Evolutionary conservation across 2,888 invertebrate species (phyloP), one percentile per base, ranked within the genome.

Genomic region (Drosophila ochracea): DNA sequence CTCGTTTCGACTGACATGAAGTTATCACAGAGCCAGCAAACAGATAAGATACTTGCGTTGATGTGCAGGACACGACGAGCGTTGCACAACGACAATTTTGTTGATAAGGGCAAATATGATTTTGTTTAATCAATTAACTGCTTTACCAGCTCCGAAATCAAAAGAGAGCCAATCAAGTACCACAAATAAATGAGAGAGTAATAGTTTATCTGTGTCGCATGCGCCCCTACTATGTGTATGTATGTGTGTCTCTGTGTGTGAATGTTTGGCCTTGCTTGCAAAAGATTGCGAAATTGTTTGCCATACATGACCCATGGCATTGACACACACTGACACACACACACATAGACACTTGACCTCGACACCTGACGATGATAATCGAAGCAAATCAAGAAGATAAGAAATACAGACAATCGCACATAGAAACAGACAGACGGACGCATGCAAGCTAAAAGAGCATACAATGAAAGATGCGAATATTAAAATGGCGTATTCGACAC

Each of bases 51-150:
- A 76, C 55, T 41, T 41, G 25, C 19, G 33, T 55, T 57, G 13
- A 30, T 57, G 62, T 63, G 52, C 73, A 74, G 74, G 60, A 74
- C 69, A 55, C 25, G 47, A 47, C 47, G 16, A 68, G 37, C 66
- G 50, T 75, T 71, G 68, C 65, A 68, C 75, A 75, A 71, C 65
- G 37, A 33, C 50, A 62, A 55, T 54, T 28, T 28, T 76, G 63
- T 71, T 76, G 80, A 79, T 80, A 80, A 80, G 50, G 43, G 11
- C 54, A 67, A 79, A 61, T 67, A 79, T 57, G 37, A 64, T 68
- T 72, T 79, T 79, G 76, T 78, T 78, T 68, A 78, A 78, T 78
- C 76, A 78, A 79, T 78, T 72, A 58, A 54, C 53, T 64, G 25
- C 21, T 31, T 43, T 68, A 54, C 10, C 47, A 55, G 33, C 16